Evolutionary conservation across 2,113 vertebrate species (phyloP).

Genomic region (Paratilapia polleni): DNA sequence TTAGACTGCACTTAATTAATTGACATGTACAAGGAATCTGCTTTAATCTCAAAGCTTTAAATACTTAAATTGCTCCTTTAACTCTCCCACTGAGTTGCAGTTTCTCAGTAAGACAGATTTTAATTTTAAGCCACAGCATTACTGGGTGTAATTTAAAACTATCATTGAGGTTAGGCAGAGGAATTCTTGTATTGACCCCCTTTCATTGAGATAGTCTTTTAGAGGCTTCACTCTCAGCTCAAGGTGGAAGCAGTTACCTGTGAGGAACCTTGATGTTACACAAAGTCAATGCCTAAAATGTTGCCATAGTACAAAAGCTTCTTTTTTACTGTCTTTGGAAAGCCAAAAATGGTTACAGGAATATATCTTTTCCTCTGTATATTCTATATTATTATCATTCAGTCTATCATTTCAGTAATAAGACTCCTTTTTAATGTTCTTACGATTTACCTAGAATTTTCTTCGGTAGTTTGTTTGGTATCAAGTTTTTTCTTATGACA

Average conservation of each 20-base stretch:
- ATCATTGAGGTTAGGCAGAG: slow-evolving; percentile 29
- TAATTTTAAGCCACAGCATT: slow-evolving; percentile 30
- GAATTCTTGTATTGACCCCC: slow-evolving; percentile 38
- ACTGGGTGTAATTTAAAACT: slow-evolving; percentile 50
- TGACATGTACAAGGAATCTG: not conserved
- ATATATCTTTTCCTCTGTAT: not conserved
- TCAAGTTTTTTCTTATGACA: not conserved
- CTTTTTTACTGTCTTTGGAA: not conserved
- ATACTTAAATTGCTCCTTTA: slow-evolving; percentile 22
- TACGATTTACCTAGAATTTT: not conserved
- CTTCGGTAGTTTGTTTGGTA: not conserved
- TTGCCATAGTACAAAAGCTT: slow-evolving; percentile 11
- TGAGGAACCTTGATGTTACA: slow-evolving; percentile 53
- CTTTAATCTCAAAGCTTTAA: slow-evolving; percentile 14
- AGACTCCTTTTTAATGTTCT: not conserved
- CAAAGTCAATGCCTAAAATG: slow-evolving; percentile 41
- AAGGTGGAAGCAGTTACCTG: slow-evolving; percentile 74
- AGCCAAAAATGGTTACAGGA: not conserved
- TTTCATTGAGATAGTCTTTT: slow-evolving; percentile 43
- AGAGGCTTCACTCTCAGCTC: slow-evolving; percentile 32
- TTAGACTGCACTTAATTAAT: not conserved
- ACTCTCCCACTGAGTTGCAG: not conserved
- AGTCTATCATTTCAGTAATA: not conserved
- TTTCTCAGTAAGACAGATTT: slow-evolving; percentile 19
- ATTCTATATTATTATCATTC: not conserved